These are phyloP conservation scores for Dryas iulia DNA, from an alignment of 1,140 invertebrate genomes.

Conservation along the genomic window DNA sequence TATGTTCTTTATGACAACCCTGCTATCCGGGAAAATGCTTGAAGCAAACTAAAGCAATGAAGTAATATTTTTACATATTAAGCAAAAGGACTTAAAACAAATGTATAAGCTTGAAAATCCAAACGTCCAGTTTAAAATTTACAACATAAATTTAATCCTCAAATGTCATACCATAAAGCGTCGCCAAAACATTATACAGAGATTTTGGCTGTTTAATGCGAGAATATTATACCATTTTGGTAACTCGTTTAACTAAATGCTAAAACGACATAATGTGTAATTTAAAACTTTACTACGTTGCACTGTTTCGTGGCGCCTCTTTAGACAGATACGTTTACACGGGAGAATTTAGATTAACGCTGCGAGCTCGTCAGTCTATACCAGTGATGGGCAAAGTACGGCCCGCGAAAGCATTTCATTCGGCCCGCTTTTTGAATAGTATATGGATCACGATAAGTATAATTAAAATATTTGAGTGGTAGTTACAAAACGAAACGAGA, in stretches of 20 bases:
- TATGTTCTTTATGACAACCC: too few relatives aligned
- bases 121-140: background rate
- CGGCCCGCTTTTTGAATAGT: too few relatives aligned
- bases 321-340: slow-evolving; percentile 24
- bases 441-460: too few relatives aligned
- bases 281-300: slow-evolving; percentile 7
- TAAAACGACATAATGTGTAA: background rate
- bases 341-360: slow-evolving; percentile 30
- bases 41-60: too few relatives aligned
- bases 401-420: too few relatives aligned
- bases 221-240: background rate
- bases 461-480: too few relatives aligned
- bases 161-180: background rate
- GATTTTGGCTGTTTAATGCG: background rate
- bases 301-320: slow-evolving; percentile 4
- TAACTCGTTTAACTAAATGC: background rate
- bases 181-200: background rate
- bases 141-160: background rate
- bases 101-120: background rate
- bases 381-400: too few relatives aligned
- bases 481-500: too few relatives aligned
- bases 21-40: too few relatives aligned
- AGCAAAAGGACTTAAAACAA: too few relatives aligned
- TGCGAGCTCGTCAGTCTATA: slow-evolving; percentile 23
- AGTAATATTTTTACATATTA: background rate